Evolutionary conservation across 2,797 vertebrate species (phyloP), one percentile per base, ranked within the genome.

Genomic region (Salmo trutta): DNA sequence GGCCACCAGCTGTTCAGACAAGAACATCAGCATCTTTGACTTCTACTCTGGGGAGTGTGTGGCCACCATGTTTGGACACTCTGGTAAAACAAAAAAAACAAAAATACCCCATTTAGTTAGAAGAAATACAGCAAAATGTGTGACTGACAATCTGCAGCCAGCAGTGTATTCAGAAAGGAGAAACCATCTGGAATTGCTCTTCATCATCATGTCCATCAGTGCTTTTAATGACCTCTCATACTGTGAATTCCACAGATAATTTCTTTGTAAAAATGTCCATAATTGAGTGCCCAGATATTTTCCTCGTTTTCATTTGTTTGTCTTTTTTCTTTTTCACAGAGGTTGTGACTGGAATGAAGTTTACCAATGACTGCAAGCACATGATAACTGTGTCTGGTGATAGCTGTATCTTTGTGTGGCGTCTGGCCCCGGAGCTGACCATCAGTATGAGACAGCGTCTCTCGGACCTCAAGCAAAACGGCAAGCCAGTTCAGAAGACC

Each of bases 381-480:
- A 93, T 99, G 78, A 96, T 98, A 89, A 97, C 96, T 0, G 98
- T 97, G 51, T 99, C 98, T 59, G 98, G 97, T 86, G 98, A 99
- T 95, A 99, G 98, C 86, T 99, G 98, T 80, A 96, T 99, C 81
- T 99, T 99, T 53, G 95, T 99, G 79, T 99, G 97, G 98, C 96
- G 97, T 62, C 92, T 99, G 81, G 97, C 94, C 93, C 97, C 97
- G 0, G 96, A 99, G 88, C 90, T 99, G 94, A 99, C 97, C 80
- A 97, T 98, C 90, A 96, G 91, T 84, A 99, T 99, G 97, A 93
- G 94, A 70, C 97, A 98, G 87, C 93, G 96, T 0, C 94, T 98
- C 5, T 90, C 95, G 0, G 97, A 99, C 79, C 94, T 98, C 79
- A 95, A 84, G 74, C 91, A 96, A 65, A 86, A 78, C 74, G 86